phyloP scores from a whole-genome alignment of 1,140 invertebrate genomes.

The Marisa cornuarietis region DNA sequence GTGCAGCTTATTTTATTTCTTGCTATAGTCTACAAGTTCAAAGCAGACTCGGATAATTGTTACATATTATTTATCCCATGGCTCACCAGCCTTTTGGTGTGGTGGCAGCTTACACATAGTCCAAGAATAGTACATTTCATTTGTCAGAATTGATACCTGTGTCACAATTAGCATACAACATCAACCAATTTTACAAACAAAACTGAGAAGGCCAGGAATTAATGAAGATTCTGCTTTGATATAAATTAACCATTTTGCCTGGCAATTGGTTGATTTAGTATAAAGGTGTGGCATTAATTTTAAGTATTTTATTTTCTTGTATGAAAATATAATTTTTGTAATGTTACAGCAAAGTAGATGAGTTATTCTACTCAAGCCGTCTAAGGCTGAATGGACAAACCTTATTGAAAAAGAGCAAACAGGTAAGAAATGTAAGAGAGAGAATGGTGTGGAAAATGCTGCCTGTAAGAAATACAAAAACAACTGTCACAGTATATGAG shows the following conservation, averaged over 20 bases:
- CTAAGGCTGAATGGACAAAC: conserved; percentile 28
- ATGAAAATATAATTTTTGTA: not conserved
- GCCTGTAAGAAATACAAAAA: too few relatives aligned
- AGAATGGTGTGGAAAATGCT: too few relatives aligned
- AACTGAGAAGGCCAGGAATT: too few relatives aligned
- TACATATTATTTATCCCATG: not conserved
- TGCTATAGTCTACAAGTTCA: not conserved
- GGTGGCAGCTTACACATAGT: not conserved
- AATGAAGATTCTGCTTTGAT: too few relatives aligned
- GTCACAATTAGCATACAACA: too few relatives aligned
- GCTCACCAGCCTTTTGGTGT: not conserved
- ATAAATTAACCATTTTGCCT: too few relatives aligned
- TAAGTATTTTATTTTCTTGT: not conserved
- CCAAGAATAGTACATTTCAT: too few relatives aligned
- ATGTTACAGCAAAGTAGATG: conserved; percentile 29
- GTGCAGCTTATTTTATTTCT: not conserved
- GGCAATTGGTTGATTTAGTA: too few relatives aligned
- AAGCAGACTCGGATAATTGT: not conserved
- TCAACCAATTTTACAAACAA: not conserved
- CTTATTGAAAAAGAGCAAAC: conserved; percentile 29
- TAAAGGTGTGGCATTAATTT: too few relatives aligned
- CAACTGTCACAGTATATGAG: too few relatives aligned
- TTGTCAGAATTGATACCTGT: too few relatives aligned
- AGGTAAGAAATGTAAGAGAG: conserved; percentile 12
- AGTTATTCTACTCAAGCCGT: conserved; percentile 28